These are phyloP conservation scores for Carduelis carduelis DNA, from an alignment of 2,797 vertebrate species.

Conservation along the genomic window DNA sequence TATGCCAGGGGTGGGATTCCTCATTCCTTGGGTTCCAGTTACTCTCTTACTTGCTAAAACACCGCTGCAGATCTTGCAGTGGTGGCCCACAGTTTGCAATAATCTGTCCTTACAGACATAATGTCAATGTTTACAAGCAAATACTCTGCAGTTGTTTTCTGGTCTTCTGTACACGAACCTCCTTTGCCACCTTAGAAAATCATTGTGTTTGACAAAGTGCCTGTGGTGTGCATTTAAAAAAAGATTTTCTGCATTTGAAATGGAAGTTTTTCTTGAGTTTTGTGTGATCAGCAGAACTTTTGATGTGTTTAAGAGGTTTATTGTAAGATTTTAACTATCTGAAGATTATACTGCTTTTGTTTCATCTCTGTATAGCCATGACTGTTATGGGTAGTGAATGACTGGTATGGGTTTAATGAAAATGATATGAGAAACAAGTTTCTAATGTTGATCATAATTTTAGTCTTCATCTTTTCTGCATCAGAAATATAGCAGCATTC, in stretches of 20 bases:
- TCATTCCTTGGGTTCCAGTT: not conserved
- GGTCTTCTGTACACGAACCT: not conserved
- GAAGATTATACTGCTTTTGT: not conserved
- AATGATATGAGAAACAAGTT: not conserved
- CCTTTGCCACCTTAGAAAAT: not conserved
- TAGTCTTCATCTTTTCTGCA: not conserved
- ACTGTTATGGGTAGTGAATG: not conserved
- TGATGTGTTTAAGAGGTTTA: not conserved
- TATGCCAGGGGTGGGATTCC: not conserved
- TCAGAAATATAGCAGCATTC: not conserved
- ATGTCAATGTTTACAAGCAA: not conserved
- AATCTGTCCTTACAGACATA: not conserved
- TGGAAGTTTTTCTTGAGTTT: not conserved
- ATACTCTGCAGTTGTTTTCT: not conserved
- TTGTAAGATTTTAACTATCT: not conserved
- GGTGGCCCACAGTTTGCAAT: not conserved
- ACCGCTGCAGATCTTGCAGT: not conserved
- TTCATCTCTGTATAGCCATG: not conserved
- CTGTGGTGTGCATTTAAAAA: not conserved
- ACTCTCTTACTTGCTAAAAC: not conserved
- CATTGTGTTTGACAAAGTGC: not conserved
- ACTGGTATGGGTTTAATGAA: not conserved
- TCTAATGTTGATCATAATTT: not conserved
- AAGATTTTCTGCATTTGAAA: not conserved
- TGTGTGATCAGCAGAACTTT: not conserved